Evolutionary conservation across 1,140 invertebrate genomes (phyloP).

Genomic region (Sesamia nonagrioides): DNA sequence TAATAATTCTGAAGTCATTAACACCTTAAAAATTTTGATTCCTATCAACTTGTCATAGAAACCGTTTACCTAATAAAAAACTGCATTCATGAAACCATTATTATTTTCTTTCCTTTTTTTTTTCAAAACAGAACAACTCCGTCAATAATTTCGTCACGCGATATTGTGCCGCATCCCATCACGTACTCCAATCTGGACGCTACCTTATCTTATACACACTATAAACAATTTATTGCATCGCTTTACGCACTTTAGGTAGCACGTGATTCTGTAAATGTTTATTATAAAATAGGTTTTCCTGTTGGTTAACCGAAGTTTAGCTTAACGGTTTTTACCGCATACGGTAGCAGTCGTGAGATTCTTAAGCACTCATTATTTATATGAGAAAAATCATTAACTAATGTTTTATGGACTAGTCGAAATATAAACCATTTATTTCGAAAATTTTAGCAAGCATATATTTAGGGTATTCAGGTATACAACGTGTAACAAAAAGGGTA

Average conservation of each 20-base stretch:
- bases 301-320: constrained; percentile 31
- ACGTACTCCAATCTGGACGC: neutral
- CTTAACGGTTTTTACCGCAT: constrained; percentile 29
- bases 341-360: neutral
- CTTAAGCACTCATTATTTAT: neutral
- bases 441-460: too few relatives aligned
- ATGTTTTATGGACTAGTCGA: neutral
- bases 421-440: too few relatives aligned
- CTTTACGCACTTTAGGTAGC: neutral
- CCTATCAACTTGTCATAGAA: too few relatives aligned
- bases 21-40: too few relatives aligned
- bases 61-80: too few relatives aligned
- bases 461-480: too few relatives aligned
- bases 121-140: too few relatives aligned
- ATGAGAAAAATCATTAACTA: neutral
- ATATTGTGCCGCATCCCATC: too few relatives aligned
- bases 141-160: neutral
- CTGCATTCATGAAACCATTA: too few relatives aligned
- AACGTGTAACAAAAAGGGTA: too few relatives aligned
- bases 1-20: too few relatives aligned
- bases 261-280: constrained; percentile 26
- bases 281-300: constrained; percentile 41
- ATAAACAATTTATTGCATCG: constrained; percentile 32
- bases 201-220: neutral
- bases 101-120: too few relatives aligned